A percentile compares a stretch with the other conserved stretches of the same genome.
phyloP scores from a whole-genome alignment of 2,113 vertebrate genomes.

The Pterocles orientalis region DNA sequence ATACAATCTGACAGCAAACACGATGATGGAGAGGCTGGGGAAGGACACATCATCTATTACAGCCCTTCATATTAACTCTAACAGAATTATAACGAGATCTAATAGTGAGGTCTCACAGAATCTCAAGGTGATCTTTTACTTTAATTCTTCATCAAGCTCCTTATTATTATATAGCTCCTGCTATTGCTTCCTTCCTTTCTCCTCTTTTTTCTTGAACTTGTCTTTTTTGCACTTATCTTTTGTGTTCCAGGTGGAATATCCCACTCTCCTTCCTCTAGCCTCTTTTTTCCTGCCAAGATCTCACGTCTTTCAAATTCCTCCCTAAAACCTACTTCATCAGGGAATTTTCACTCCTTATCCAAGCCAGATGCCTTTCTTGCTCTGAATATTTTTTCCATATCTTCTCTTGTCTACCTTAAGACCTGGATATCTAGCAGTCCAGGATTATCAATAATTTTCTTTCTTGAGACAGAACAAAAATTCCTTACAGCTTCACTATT shows the following conservation, averaged over 20 bases:
- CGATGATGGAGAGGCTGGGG: not conserved
- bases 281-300: not conserved
- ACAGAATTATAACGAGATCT: not conserved
- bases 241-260: not conserved
- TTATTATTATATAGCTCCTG: not conserved
- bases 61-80: not conserved
- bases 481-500: not conserved
- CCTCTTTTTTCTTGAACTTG: not conserved
- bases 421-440: not conserved
- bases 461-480: not conserved
- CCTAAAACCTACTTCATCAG: conserved; percentile 6
- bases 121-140: not conserved
- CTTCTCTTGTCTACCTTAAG: not conserved
- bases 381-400: not conserved
- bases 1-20: not conserved
- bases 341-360: conserved; percentile 39
- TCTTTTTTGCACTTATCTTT: not conserved
- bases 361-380: conserved; percentile 2
- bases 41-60: not conserved
- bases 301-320: conserved; percentile 29
- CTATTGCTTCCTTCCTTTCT: not conserved
- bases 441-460: conserved; percentile 16
- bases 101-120: not conserved
- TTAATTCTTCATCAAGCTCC: not conserved
- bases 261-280: not conserved